phyloP scores from a whole-genome alignment of 2,797 vertebrate genomes.

The Phylloscopus collybita region DNA sequence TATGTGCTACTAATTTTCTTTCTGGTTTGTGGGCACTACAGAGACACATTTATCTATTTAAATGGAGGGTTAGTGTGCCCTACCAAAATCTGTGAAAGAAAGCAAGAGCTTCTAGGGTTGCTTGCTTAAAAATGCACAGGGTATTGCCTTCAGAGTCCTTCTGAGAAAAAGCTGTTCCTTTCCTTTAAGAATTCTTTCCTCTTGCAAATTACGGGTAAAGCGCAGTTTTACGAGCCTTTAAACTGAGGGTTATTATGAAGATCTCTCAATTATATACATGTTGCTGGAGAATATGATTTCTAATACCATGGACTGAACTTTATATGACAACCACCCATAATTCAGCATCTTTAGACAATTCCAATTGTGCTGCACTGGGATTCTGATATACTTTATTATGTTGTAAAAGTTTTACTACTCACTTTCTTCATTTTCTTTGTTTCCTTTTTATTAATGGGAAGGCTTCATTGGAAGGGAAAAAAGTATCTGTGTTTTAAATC shows the following conservation, averaged over 20 bases:
- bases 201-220: slow-evolving; percentile 47
- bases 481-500: slow-evolving; percentile 50
- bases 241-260: slow-evolving; percentile 62
- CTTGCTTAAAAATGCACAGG: neutral
- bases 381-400: slow-evolving; percentile 63
- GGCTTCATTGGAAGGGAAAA: slow-evolving; percentile 21
- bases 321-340: slow-evolving; percentile 59
- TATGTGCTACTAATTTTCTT: neutral
- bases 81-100: neutral
- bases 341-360: slow-evolving; percentile 68
- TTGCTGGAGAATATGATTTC: slow-evolving; percentile 58
- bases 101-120: neutral
- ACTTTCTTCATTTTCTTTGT: slow-evolving; percentile 65
- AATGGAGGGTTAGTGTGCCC: neutral
- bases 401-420: slow-evolving; percentile 67
- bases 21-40: neutral
- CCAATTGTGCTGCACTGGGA: slow-evolving; percentile 49
- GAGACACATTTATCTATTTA: neutral
- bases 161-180: slow-evolving; percentile 39
- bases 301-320: slow-evolving; percentile 64
- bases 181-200: slow-evolving; percentile 28
- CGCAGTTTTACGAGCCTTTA: slow-evolving; percentile 50
- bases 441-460: slow-evolving; percentile 69
- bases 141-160: neutral
- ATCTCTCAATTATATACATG: slow-evolving; percentile 57